These are phyloP conservation scores for Empidonax traillii DNA, from an alignment of 2,113 vertebrate species.

Conservation along the genomic window DNA sequence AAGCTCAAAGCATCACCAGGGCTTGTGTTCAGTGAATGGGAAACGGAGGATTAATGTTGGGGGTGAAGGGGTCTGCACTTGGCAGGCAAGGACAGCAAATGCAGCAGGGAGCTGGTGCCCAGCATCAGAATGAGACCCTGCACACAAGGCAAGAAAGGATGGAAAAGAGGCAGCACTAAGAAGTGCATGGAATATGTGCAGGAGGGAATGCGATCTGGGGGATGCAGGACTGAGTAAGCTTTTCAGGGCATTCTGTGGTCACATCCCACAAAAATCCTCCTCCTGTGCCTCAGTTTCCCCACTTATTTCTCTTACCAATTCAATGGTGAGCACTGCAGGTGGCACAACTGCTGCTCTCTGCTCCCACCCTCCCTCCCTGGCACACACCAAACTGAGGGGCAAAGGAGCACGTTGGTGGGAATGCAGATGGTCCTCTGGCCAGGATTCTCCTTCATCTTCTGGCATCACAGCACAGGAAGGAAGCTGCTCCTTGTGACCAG, in stretches of 20 bases:
- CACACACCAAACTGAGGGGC: neutral
- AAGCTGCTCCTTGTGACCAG: neutral
- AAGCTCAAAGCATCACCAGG: neutral
- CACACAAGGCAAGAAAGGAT: neutral
- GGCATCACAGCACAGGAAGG: neutral
- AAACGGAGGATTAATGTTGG: neutral
- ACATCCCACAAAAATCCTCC: neutral
- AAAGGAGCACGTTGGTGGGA: neutral
- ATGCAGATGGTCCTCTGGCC: neutral
- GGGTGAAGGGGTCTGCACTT: neutral
- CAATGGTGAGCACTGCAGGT: accelerated
- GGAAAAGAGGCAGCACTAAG: neutral
- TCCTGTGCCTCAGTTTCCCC: neutral
- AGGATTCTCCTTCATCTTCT: neutral
- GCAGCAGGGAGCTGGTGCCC: neutral
- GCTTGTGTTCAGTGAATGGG: neutral
- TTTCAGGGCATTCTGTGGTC: neutral
- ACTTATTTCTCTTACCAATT: neutral
- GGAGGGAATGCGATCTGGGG: neutral
- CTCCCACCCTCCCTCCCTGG: neutral
- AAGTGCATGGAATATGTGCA: too few relatives aligned
- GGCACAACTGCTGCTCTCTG: neutral
- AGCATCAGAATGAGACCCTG: neutral
- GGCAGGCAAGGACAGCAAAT: neutral
- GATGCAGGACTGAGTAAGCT: neutral